Conservation (phyloP, 1,140 invertebrate species). For the Lethocerus indicus region DNA sequence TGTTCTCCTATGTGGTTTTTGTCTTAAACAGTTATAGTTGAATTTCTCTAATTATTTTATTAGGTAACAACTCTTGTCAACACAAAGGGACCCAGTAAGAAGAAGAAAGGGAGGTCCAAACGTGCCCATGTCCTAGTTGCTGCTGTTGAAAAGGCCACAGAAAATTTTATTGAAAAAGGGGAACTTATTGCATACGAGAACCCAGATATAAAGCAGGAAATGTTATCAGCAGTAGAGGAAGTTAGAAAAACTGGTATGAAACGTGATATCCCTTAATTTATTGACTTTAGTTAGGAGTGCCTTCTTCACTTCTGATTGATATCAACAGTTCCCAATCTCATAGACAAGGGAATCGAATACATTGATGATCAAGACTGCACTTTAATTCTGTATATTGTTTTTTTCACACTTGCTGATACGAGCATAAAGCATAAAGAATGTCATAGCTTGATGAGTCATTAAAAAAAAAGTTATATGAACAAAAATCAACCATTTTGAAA, state of each 20-base stretch:
- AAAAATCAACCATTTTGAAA: too few species aligned
- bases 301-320: too few species aligned
- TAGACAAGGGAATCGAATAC: too few species aligned
- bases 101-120: conserved; percentile 95
- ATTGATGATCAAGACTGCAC: too few species aligned
- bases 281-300: too few species aligned
- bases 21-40: background rate
- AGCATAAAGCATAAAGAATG: too few species aligned
- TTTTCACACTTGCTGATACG: too few species aligned
- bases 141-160: conserved; percentile 90
- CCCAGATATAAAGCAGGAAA: conserved; percentile 90
- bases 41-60: background rate
- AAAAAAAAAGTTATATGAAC: too few species aligned
- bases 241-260: conserved; percentile 67
- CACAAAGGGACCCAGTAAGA: conserved; percentile 89
- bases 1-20: background rate
- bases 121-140: conserved; percentile 87
- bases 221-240: conserved; percentile 89
- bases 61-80: conserved; percentile 86
- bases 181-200: conserved; percentile 95
- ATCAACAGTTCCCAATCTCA: too few species aligned
- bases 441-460: too few species aligned
- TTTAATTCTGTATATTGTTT: too few species aligned
- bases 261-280: too few species aligned
- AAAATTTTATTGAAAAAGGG: conserved; percentile 89